Evolutionary conservation across 1,140 invertebrate species (phyloP).

Genomic region (Drosophila serrata): DNA sequence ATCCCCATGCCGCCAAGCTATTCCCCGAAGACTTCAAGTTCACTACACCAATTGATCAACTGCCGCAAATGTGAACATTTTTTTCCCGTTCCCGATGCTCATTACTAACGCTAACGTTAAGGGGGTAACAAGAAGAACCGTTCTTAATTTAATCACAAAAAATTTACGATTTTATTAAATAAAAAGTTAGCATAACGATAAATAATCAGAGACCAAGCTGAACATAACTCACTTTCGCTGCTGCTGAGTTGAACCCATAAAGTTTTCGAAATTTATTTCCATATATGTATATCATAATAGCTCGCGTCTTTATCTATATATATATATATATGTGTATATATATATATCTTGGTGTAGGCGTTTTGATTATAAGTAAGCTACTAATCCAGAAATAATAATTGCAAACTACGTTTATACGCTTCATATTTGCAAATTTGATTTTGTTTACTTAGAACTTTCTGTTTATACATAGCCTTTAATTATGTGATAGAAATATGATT

Average conservation of each 20-base stretch:
- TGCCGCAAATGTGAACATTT: conserved; percentile 92
- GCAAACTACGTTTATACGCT: conserved; percentile 24
- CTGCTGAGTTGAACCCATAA: conserved; percentile 35
- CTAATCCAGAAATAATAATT: conserved; percentile 25
- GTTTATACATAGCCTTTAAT: conserved; percentile 22
- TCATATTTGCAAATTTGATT: conserved; percentile 18
- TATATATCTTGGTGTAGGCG: conserved; percentile 33
- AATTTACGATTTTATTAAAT: conserved; percentile 71
- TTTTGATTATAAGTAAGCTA: conserved; percentile 29
- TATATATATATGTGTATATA: conserved; percentile 19
- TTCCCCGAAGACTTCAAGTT: conserved; percentile 99
- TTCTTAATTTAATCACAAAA: conserved; percentile 59
- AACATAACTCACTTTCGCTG: conserved; percentile 12
- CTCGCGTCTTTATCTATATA: conserved; percentile 22
- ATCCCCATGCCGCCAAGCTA: conserved; percentile 95
- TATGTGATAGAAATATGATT: conserved; percentile 20
- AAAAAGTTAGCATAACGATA: conserved; percentile 52
- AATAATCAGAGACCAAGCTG: conserved; percentile 23
- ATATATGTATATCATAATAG: conserved; percentile 19
- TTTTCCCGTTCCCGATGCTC: conserved; percentile 48
- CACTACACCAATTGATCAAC: conserved; percentile 96
- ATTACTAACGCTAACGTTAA: conserved; percentile 54
- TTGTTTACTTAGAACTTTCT: conserved; percentile 1
- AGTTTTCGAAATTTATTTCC: conserved; percentile 34
- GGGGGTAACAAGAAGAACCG: conserved; percentile 20